Conservation (phyloP, 2,113 vertebrate genomes). For the Tyrannus savana region DNA sequence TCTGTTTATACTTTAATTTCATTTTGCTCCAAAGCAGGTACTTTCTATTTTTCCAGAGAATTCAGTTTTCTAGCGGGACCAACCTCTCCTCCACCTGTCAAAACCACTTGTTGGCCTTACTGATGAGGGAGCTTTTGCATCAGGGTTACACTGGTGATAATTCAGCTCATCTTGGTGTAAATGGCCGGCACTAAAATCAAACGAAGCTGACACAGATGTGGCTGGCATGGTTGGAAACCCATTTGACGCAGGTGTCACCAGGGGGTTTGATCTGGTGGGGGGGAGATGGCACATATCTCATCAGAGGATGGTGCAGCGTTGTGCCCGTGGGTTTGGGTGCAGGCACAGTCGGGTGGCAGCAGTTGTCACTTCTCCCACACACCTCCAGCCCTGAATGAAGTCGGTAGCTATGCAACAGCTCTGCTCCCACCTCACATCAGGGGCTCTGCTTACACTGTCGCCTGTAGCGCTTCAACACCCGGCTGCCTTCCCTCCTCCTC, state of each 20-base stretch:
- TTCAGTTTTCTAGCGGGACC: not conserved
- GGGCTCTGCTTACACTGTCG: not conserved
- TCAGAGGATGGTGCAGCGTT: not conserved
- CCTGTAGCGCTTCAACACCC: not conserved
- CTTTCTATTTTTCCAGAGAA: not conserved
- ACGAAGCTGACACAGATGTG: not conserved
- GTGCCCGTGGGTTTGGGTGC: not conserved
- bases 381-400: not conserved
- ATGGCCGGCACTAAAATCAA: not conserved
- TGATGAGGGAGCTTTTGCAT: not conserved
- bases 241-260: not conserved
- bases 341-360: fast-evolving
- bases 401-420: not conserved
- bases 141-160: not conserved
- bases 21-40: not conserved
- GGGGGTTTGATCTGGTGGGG: not conserved
- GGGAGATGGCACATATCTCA: not conserved
- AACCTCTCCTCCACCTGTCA: not conserved
- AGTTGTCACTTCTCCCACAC: not conserved
- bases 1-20: not conserved
- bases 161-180: not conserved
- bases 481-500: conserved; percentile 24
- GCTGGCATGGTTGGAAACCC: not conserved
- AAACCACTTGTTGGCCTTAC: not conserved
- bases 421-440: not conserved